Evolutionary conservation across 1,140 invertebrate genomes (phyloP).

Genomic region (Drosophila ogumai): DNA sequence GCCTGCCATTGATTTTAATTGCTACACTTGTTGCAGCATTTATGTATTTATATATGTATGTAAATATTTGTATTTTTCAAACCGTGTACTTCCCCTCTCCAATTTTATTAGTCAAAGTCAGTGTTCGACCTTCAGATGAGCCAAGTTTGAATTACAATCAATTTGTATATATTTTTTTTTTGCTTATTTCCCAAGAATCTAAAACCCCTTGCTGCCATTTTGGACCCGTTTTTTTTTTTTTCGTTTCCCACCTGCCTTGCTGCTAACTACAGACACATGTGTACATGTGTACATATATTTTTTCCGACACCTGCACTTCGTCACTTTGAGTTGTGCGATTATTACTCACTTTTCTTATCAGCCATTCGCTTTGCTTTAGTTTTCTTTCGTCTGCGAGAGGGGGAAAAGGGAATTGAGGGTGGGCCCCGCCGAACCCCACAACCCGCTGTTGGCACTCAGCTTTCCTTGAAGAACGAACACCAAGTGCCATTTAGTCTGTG

Average conservation of each 20-base stretch:
- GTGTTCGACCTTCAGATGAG: slow-evolving; percentile 66
- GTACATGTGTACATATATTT: slow-evolving; percentile 2
- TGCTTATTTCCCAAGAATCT: slow-evolving; percentile 10
- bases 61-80: not conserved
- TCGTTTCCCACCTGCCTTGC: not conserved
- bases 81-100: slow-evolving; percentile 1
- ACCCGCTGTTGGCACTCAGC: not conserved
- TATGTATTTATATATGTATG: slow-evolving; percentile 1
- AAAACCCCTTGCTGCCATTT: not conserved
- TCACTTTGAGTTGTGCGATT: slow-evolving; percentile 18
- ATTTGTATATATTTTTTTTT: slow-evolving; percentile 23
- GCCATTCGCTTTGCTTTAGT: slow-evolving; percentile 37
- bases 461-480: slow-evolving; percentile 16
- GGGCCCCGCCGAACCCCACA: not conserved
- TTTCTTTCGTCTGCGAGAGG: slow-evolving; percentile 10
- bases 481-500: slow-evolving; percentile 72
- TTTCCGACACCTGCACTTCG: slow-evolving; percentile 29
- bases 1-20: not conserved
- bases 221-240: not conserved
- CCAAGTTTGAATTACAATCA: slow-evolving; percentile 48
- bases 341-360: slow-evolving; percentile 60
- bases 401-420: not conserved
- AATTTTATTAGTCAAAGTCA: slow-evolving; percentile 48
- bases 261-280: slow-evolving; percentile 1
- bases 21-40: not conserved